Evolutionary conservation across 2,113 vertebrate species (phyloP), one percentile per base, ranked within the genome.

Genomic region (Zeus faber): DNA sequence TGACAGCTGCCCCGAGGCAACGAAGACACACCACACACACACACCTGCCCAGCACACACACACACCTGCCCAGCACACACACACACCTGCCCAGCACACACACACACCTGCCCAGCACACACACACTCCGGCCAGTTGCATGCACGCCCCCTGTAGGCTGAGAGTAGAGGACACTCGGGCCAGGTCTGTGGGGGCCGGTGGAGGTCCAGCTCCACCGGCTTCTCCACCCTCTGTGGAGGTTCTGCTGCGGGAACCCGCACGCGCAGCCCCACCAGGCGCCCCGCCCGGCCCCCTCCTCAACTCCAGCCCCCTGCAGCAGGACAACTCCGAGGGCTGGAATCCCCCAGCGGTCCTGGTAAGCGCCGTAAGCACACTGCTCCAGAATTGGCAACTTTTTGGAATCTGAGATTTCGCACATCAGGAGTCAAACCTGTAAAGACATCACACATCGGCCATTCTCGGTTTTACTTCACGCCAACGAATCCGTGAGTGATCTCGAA

Each of bases 21-120:
- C 49, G 72, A 79, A 59, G 79, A 76, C 62, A 65, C 33, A 56
- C 22, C 47, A 46, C 9, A 72, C 26, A 23, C 49, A 55, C 26
- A 41, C 54, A 26, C 54, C 26, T 8, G 5, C 29, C 23, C 6
- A 22, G 13, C 4, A 14, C n/a, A 2, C 8, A 9, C 22, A 40
- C 20, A 45, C 31, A 62, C 20, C 1, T 16, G 13, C n/a, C n/a
- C n/a, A n/a, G n/a, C n/a, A n/a, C n/a, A n/a, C n/a, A 37, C 2
- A n/a, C 13, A 37, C 33, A n/a, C n/a, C n/a, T n/a, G n/a, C n/a
- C 13, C 33, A 37, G 2, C 3, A 37, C 7, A 37, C 13, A 37
- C 7, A 37, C 13, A 37, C 33, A 35, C 31, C 2, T 33, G 31
- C n/a, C n/a, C n/a, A n/a, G 8, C 31, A 9, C 2, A 33, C 2